Evolutionary conservation across 2,113 vertebrate genomes (phyloP), one percentile per base, ranked within the genome.

Genomic region (Oreochromis aureus): DNA sequence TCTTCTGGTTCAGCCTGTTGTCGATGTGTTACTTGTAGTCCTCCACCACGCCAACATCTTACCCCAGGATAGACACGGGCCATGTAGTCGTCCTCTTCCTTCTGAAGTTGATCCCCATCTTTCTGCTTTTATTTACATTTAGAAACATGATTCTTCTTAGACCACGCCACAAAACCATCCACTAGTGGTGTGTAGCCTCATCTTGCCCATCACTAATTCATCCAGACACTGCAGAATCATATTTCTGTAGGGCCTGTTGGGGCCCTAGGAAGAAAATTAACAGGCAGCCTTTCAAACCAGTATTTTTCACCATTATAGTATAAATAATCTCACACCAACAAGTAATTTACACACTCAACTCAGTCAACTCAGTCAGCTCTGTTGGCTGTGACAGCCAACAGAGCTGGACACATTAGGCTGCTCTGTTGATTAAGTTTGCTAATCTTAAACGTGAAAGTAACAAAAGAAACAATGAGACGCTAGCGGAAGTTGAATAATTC

Each of bases 121-220:
- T 73, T 73, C 41, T 76, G 44, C 24, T 76, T 16, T 76, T 76
- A 30, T 76, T 76, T 73, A 73, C 41, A 46, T 73, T 48, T 16
- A 76, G 24, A 48, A 76, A 48, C 41, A 76, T 48, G 41, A 48
- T 76, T 76, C 24, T 48, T 30, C 15, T 48, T 18, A 76, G 71
- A 76, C 0, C 24, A 19, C 2, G 6, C 6, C 41, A 76, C 24
- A 30, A 76, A 76, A 48, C 24, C 71, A 76, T 76, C 44, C 10
- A 48, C 24, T 76, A 76, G 24, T 76, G 41, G 41, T 30, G 41
- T 19, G 41, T 19, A 76, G 24, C 44, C 27, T 76, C 24, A 24
- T 76, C 41, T 48, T 76, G 41, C 41, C 69, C 69, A 48, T 73
- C 41, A 46, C 41, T 46, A 48, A 76, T 30, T 48, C 15, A 48